Conservation (phyloP, 1,140 invertebrate genomes). For the Formica selysi region DNA sequence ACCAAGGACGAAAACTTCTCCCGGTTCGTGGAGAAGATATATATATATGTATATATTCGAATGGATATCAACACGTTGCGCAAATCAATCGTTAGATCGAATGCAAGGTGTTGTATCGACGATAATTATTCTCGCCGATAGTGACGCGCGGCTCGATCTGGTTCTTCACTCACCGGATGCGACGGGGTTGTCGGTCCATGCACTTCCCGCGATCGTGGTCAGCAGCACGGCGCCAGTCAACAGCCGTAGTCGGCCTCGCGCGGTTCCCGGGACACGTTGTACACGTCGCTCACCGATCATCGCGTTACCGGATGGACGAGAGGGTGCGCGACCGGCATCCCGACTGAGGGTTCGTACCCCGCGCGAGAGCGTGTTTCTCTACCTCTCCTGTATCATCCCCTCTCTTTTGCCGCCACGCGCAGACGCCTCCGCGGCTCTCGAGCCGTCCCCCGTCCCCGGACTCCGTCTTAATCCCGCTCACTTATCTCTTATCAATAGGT, state of each 20-base stretch:
- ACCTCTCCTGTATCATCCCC: conserved; percentile 62
- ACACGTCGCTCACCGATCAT: conserved; percentile 80
- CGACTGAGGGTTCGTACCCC: conserved; percentile 82
- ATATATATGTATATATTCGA: background rate
- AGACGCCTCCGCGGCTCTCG: conserved; percentile 63
- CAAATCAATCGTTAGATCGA: background rate
- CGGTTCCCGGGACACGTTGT: conserved; percentile 69
- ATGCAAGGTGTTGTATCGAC: background rate
- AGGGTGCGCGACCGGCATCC: conserved; percentile 84
- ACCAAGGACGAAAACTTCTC: background rate
- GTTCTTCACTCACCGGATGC: conserved; percentile 82
- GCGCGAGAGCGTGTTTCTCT: conserved; percentile 73
- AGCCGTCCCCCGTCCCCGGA: conserved; percentile 31
- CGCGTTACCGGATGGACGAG: conserved; percentile 77
- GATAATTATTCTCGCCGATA: too few relatives aligned
- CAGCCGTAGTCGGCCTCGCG: conserved; percentile 65
- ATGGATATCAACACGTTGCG: conserved; percentile 2
- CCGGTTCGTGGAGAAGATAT: background rate
- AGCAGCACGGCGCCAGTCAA: conserved; percentile 66
- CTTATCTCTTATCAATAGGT: conserved; percentile 82
- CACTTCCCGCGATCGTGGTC: conserved; percentile 71
- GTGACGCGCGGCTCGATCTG: background rate
- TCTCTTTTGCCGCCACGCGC: conserved; percentile 69
- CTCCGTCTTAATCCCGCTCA: conserved; percentile 73
- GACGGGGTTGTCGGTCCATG: conserved; percentile 78